Evolutionary conservation across 2,888 invertebrate genomes (phyloP).

Genomic region (Lithophane socia): DNA sequence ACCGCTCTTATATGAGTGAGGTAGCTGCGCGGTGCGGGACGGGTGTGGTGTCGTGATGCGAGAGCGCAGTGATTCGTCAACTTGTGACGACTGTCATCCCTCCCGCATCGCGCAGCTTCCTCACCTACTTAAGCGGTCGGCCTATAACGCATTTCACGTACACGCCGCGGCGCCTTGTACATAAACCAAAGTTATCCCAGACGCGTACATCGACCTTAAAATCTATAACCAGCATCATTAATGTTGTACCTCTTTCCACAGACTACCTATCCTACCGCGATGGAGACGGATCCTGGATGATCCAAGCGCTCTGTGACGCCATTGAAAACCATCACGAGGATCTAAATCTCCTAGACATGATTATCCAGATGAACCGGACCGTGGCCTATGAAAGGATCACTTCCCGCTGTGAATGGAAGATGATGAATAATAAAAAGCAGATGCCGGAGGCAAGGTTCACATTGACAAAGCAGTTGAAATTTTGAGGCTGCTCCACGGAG

Average conservation of each 20-base stretch:
- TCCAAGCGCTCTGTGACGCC: slow-evolving; percentile 28
- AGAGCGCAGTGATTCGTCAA: too few species aligned
- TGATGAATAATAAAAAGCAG: slow-evolving; percentile 34
- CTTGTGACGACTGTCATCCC: too few species aligned
- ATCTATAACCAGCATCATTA: neutral
- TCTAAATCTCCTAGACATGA: slow-evolving; percentile 25
- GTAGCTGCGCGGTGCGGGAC: too few species aligned
- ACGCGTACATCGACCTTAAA: neutral
- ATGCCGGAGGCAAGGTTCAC: slow-evolving; percentile 30
- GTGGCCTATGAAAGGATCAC: slow-evolving; percentile 27
- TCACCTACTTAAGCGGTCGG: too few species aligned
- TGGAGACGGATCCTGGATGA: slow-evolving; percentile 26
- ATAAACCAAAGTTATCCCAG: too few species aligned
- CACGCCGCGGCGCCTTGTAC: too few species aligned
- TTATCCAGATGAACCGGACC: slow-evolving; percentile 25
- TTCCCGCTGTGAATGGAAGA: fast-evolving
- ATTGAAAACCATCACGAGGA: slow-evolving; percentile 2
- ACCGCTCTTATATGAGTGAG: too few species aligned
- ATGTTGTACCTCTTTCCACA: neutral
- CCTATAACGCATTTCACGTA: too few species aligned
- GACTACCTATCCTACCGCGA: slow-evolving; percentile 26
- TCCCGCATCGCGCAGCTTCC: too few species aligned
- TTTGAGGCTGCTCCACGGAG: neutral
- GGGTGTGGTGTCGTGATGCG: too few species aligned
- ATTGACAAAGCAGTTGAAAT: slow-evolving; percentile 20